Evolutionary conservation across 2,888 invertebrate genomes (phyloP).

Genomic region (Chalcis sispes): DNA sequence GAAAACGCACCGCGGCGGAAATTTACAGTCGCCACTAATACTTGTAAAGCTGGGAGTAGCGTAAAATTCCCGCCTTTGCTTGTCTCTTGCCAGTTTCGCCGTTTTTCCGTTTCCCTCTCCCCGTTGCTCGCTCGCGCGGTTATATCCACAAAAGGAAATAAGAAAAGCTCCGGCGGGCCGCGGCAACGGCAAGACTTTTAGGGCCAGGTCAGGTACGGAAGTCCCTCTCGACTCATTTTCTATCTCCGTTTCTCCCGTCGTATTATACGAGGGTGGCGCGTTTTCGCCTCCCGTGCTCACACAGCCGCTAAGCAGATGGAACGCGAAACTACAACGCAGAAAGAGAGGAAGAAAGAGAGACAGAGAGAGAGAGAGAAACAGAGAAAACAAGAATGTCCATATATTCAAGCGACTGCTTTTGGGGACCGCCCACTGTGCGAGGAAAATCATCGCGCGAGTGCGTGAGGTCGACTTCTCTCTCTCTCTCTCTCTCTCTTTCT

Average conservation of each 20-base stretch:
- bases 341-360: not conserved
- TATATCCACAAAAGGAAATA: not conserved
- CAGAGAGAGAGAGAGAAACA: not conserved
- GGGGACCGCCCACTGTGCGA: conserved; percentile 61
- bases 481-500: not conserved
- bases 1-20: conserved; percentile 9
- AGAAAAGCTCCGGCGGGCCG: conserved; percentile 4
- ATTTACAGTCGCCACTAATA: conserved; percentile 30
- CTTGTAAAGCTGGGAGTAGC: not conserved
- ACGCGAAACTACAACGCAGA: conserved; percentile 1
- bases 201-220: conserved; percentile 28
- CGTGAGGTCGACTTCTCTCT: conserved; percentile 12
- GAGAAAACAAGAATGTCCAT: conserved; percentile 52
- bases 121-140: no score
- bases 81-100: no score
- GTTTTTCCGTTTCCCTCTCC: no score
- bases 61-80: no score
- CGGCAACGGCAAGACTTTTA: not conserved
- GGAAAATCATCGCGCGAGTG: conserved; percentile 43
- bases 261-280: not conserved
- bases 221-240: not conserved
- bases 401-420: conserved; percentile 60
- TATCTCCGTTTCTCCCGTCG: not conserved
- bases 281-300: conserved; percentile 13
- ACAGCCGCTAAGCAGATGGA: not conserved